Evolutionary conservation across 2,113 vertebrate genomes (phyloP), one percentile per base, ranked within the genome.

Genomic region (Perca fluviatilis): DNA sequence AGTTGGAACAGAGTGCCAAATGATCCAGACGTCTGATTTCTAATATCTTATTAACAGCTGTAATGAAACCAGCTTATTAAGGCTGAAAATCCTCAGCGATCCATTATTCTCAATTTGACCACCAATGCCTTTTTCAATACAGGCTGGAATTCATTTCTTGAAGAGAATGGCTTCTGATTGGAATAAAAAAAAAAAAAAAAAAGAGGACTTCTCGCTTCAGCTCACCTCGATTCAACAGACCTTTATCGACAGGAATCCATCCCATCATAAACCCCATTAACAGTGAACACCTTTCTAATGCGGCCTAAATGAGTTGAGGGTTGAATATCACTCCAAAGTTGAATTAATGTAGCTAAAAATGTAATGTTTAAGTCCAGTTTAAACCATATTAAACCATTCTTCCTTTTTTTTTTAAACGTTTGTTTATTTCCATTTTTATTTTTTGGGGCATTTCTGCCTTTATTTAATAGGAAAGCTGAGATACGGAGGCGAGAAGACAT

Each of bases 91-190:
- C 53, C 61, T 25, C 1, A 13, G 16, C 0, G 9, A 57, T 5
- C 51, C 51, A 40, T 73, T 54, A 64, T 68, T 49, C 47, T 49
- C 50, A 23, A 40, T n/a, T 19, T 58, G 58, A 70, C 58, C 77
- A 43, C 21, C 25, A 40, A 23, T 7, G 56, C 27, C 63, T 64
- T 58, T 53, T 62, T 67, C 65, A 47, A 0, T 7, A 21, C 36
- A 64, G 57, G 30, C 74, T 50, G 51, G 77, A 67, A 86, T 83
- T 74, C 16, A 83, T 83, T 79, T 72, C 19, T 12, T 6, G 57
- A 80, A 18, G 23, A 16, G 15, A 69, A 19, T 18, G 10, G 47
- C 19, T 65, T 69, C 67, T 62, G 62, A 68, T 9, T 51, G 27
- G 27, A n/a, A 46, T 40, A n/a, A n/a, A n/a, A n/a, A n/a, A n/a